Evolutionary conservation across 2,797 vertebrate species (phyloP), one percentile per base, ranked within the genome.

Genomic region (Clarias fuscus): DNA sequence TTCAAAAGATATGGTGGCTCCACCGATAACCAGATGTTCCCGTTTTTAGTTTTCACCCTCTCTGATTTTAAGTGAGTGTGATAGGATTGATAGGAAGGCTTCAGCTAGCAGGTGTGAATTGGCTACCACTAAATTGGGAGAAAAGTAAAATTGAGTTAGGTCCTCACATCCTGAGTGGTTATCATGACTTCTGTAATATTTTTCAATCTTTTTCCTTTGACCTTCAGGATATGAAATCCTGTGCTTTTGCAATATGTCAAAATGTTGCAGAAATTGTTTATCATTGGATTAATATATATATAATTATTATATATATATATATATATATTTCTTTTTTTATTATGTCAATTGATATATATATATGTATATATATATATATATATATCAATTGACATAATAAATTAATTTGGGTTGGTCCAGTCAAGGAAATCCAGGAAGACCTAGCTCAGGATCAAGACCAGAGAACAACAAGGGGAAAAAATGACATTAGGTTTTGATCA

Each of bases 1-100:
- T 67, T 82, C n/a, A 30, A 67, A 53, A 67, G 62, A 67, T 82
- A 53, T 30, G 43, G 62, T 13, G 22, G 33, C 64, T 53, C 24
- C 40, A 67, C 40, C 43, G 62, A 82, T 82, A 64, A 82, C 79
- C 79, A 82, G 79, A 67, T 87, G 71, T 65, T 80, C 65, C 59
- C 53, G 89, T 91, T 67, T 79, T 53, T 53, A 48, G 8, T 30
- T 82, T 82, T 53, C 40, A 11, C 8, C 24, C 24, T 53, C 43
- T 30, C 79, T 17, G 62, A 20, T 43, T 53, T 40, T 81, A 67
- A 65, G 62, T 17, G 61, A 65, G 79, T 27, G n/a, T 30, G 43
- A 82, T 67, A 20, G 64, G 40, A 82, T 67, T 30, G 43, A 82
- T 67, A 20, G 64, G 40, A 82, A 82, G 53, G 79, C 27, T n/a